Evolutionary conservation across 2,888 invertebrate genomes (phyloP), one percentile per base, ranked within the genome.

Genomic region (Osedax fenrisi): DNA sequence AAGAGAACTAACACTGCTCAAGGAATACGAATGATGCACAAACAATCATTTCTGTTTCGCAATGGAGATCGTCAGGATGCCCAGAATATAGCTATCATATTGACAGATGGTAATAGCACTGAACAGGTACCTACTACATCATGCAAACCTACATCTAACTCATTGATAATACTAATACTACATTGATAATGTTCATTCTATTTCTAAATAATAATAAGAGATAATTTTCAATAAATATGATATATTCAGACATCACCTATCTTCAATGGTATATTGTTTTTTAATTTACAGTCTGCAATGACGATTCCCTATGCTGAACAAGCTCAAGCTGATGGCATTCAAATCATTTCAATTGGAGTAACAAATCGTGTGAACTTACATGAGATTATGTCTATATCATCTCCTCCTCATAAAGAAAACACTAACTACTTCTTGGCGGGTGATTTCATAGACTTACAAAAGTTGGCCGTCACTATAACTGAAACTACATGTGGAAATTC

Each of bases 291-390:
- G 59, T 62, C 78, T 3, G 71, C 76, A 41, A 70, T 77, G 23
- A 82, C 82, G 0, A 76, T 81, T 26, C 79, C 80, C 0, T 13
- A 76, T 26, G 77, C 77, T 2, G 24, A 68, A n/a, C 1, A 5
- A 2, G 68, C 68, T 2, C 26, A 26, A 25, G 27, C 17, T n/a
- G 17, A 25, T 25, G 68, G 68, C 26, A 68, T 68, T 13, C 5
- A 3, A n/a, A n/a, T 68, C 5, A 26, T 26, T 26, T 71, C 71
- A 21, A 22, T 56, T 5, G 71, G 71, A 13, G 56, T 71, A 22
- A 71, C 71, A 0, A 2, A 56, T 2, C 26, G 27, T 1, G 71
- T 71, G 22, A 17, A 71, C 1, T 13, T n/a, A 56, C 23, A 3
- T 3, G 71, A 71, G 68, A 26, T 68, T 22, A 25, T 23, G 13